Evolutionary conservation across 2,113 vertebrate species (phyloP).

Genomic region (Dasypus novemcinctus): DNA sequence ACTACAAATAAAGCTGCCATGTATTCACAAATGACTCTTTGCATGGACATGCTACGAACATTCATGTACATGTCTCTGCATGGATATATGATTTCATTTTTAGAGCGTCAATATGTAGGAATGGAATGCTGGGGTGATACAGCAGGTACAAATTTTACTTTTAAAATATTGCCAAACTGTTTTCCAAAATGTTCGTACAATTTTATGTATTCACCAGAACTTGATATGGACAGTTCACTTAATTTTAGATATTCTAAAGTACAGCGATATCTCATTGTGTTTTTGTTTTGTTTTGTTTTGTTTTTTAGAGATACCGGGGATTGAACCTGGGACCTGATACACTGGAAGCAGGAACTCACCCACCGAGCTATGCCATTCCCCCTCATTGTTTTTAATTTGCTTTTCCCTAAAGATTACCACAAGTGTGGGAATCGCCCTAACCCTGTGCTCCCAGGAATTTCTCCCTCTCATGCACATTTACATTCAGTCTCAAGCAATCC

Average conservation of each 20-base stretch:
- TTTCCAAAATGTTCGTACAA: too few relatives aligned
- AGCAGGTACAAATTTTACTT: not conserved
- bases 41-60: not conserved
- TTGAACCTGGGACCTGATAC: too few relatives aligned
- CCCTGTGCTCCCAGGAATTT: not conserved
- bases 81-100: too few relatives aligned
- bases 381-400: too few relatives aligned
- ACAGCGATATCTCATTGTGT: not conserved
- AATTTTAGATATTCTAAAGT: not conserved
- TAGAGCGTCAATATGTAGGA: too few relatives aligned
- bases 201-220: not conserved
- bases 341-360: too few relatives aligned
- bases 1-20: not conserved
- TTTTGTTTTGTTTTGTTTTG: not conserved
- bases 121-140: not conserved
- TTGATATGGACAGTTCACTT: not conserved
- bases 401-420: not conserved
- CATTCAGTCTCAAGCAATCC: not conserved
- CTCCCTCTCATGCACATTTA: not conserved
- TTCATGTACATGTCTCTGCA: too few relatives aligned
- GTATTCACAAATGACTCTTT: not conserved
- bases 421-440: not conserved
- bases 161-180: not conserved
- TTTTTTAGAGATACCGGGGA: too few relatives aligned
- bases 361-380: too few relatives aligned